Percentiles rank a stretch among this genome's conserved stretches.
phyloP scores from a whole-genome alignment of 2,888 invertebrate genomes.

The Nymphalis urticae region DNA sequence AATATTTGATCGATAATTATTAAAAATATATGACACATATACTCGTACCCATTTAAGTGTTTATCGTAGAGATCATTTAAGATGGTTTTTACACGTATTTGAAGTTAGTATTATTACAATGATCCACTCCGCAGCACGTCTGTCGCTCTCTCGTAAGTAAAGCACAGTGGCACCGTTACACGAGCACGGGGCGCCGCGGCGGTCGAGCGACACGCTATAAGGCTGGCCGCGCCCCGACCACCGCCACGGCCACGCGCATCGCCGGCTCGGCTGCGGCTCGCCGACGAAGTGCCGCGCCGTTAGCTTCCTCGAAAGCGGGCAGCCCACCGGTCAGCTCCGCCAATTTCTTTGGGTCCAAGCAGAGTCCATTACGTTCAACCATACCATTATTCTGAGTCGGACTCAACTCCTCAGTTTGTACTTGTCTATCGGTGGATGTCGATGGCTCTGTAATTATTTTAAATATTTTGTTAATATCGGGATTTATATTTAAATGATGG shows the following conservation, averaged over 20 bases:
- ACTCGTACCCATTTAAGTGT: background rate
- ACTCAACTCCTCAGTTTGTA: conserved; percentile 64
- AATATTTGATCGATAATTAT: conserved; percentile 33
- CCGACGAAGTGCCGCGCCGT: conserved; percentile 15
- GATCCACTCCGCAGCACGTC: background rate
- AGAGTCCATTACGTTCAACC: conserved; percentile 44
- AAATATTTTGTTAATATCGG: background rate
- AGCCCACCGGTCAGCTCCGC: conserved; percentile 43
- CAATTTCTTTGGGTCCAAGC: conserved; percentile 51
- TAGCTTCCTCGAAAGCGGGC: conserved; percentile 33
- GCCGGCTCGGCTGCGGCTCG: conserved; percentile 27
- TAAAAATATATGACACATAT: conserved; percentile 6
- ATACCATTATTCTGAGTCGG: conserved; percentile 33
- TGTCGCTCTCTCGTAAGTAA: background rate
- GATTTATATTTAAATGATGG: background rate
- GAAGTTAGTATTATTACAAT: background rate
- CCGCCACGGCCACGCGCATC: conserved; percentile 26
- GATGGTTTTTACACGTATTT: background rate
- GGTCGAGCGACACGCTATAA: conserved; percentile 33
- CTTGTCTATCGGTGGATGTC: conserved; percentile 59
- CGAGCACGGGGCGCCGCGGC: conserved; percentile 37
- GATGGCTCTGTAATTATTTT: conserved; percentile 48
- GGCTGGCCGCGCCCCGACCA: conserved; percentile 22
- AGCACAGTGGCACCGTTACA: conserved; percentile 25
- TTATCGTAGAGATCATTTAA: too few species aligned